Evolutionary conservation across 2,888 invertebrate species (phyloP).

Genomic region (Acholoe squamosa): DNA sequence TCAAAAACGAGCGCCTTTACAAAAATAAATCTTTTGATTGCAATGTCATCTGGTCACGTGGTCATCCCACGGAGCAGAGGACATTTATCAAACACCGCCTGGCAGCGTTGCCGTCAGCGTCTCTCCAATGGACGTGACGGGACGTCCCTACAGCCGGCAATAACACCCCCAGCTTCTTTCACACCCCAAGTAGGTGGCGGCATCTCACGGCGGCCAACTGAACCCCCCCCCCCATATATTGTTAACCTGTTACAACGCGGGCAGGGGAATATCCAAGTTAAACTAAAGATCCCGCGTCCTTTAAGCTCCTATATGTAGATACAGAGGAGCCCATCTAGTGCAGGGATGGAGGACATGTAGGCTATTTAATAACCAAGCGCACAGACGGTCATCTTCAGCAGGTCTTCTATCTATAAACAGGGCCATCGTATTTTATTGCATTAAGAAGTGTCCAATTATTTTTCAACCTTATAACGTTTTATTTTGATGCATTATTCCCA

Average conservation of each 20-base stretch:
- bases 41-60: not conserved
- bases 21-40: not conserved
- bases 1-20: not conserved
- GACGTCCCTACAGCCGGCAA: not conserved
- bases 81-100: constrained; percentile 44
- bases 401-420: not conserved
- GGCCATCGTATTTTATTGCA: not conserved
- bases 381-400: not conserved
- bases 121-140: not conserved
- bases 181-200: not conserved
- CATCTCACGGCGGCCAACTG: not conserved
- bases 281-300: too few species aligned
- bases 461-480: too few species aligned
- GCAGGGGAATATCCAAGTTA: too few species aligned
- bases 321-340: too few species aligned
- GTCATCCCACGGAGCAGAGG: not conserved
- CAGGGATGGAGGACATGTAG: too few species aligned
- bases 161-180: not conserved
- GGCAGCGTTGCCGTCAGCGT: not conserved
- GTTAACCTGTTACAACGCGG: constrained; percentile 35
- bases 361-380: too few species aligned
- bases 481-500: too few species aligned
- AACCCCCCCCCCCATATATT: not conserved
- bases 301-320: too few species aligned
- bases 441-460: too few species aligned